Conservation (phyloP, 1,140 invertebrate species). For the Vollenhovia emeryi region DNA sequence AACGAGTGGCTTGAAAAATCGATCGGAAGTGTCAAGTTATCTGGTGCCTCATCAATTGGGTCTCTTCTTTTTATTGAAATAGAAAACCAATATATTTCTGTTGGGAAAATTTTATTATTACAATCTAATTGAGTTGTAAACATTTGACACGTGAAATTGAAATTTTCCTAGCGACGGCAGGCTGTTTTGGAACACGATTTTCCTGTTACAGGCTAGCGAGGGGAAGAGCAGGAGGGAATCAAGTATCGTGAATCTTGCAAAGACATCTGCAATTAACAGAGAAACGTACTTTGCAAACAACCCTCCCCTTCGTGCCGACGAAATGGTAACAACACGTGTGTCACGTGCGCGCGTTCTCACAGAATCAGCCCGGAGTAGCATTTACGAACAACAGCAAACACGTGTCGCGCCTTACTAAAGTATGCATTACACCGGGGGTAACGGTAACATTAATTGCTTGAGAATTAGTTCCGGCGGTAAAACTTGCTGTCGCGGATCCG, state of each 20-base stretch:
- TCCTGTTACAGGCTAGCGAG: neutral
- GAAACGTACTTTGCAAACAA: constrained; percentile 62
- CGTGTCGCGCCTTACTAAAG: constrained; percentile 69
- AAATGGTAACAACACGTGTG: constrained; percentile 64
- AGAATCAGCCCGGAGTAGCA: constrained; percentile 57
- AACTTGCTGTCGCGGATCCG: constrained; percentile 23
- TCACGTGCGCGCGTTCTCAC: constrained; percentile 70
- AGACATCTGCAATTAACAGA: constrained; percentile 66
- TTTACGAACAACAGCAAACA: constrained; percentile 72
- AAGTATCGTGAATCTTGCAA: constrained; percentile 50
- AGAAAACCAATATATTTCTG: neutral
- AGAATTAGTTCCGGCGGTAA: constrained; percentile 57
- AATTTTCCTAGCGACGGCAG: neutral
- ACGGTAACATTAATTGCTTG: constrained; percentile 66
- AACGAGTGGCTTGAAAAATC: neutral
- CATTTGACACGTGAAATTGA: neutral
- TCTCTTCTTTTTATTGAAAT: neutral
- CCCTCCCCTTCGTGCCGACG: neutral
- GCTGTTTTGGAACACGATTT: neutral
- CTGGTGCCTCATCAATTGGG: neutral
- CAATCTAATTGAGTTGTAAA: neutral
- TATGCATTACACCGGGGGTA: constrained; percentile 53
- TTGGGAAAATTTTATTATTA: neutral
- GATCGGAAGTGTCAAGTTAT: neutral
- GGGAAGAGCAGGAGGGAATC: neutral